Base-by-base conservation (phyloP, 2,888 invertebrate species). In the Parelbella ahira region DNA sequence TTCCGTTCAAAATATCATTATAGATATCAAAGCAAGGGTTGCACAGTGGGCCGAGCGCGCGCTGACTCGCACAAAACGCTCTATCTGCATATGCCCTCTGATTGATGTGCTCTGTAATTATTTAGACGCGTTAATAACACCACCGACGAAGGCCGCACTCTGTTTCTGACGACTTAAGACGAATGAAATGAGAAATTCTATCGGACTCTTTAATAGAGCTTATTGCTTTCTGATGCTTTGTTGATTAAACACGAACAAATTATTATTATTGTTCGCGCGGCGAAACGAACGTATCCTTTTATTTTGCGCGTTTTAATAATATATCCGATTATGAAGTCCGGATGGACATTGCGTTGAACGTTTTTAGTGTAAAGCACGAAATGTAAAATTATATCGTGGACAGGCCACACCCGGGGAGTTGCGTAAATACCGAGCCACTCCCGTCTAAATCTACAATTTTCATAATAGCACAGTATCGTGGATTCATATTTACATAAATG, bases 71-170 rank as follows among this genome's bases (percentile, higher is more conserved):
- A 82, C 81, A 84, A 83, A 80, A 79, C 72, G 71, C 64, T 77
- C 79, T 81, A 84, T 84, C 84, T 86, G 84, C 84, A 82, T 84
- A 75, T 79, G 79, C 71, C 68, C 62, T 63, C 69, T 88, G 88
- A 88, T 87, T 88, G 88, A 88, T 88, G 88, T 80, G 71, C 81
- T 75, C 83, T 87, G 81, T 88, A 88, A 88, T 88, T 88, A 88
- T 86, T 77, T 77, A 72, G 88, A 88, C 88, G 81, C 80, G 81
- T 78, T 88, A 88, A 88, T 88, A 88, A 88, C 79, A 88, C 82
- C 79, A 74, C 76, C 67, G 81, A 73, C 65, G 78, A 81, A 70
- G 75, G 76, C 75, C 72, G 79, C 83, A 84, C 84, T 87, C 79
- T 81, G 83, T 83, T 83, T 82, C 71, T 81, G 84, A 83, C 77